Percentiles rank a stretch among this genome's conserved stretches.
phyloP scores from a whole-genome alignment of 2,797 vertebrate species.

The Characodon lateralis region DNA sequence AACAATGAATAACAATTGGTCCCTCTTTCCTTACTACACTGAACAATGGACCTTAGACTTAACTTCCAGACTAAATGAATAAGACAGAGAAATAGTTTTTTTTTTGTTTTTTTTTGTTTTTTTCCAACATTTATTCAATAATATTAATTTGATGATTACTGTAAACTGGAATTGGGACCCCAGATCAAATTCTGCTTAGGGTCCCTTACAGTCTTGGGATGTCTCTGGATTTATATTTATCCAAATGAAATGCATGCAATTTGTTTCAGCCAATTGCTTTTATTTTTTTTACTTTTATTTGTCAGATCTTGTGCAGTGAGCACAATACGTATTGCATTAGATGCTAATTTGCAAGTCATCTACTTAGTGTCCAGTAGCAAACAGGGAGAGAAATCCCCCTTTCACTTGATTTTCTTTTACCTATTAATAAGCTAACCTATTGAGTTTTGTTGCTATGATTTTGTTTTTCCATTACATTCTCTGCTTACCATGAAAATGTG shows the following conservation, averaged over 20 bases:
- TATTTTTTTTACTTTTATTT: conserved; percentile 1
- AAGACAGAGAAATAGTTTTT: neutral
- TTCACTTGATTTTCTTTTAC: neutral
- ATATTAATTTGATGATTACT: neutral
- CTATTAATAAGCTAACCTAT: neutral
- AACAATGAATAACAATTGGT: neutral
- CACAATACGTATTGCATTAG: conserved; percentile 31
- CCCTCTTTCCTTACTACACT: neutral
- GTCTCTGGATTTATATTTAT: neutral
- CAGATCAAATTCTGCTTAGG: neutral
- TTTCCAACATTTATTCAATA: neutral
- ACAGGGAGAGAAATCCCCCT: conserved; percentile 18
- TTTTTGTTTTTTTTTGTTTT: too few relatives aligned
- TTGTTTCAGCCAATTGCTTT: neutral
- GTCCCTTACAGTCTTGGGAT: neutral
- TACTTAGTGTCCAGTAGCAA: conserved; percentile 37
- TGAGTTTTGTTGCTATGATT: neutral
- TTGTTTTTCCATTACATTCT: neutral
- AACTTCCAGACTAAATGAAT: neutral
- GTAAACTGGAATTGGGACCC: neutral
- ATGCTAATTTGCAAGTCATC: conserved; percentile 36
- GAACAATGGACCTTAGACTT: neutral
- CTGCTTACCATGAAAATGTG: neutral
- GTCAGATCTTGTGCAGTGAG: conserved; percentile 15
- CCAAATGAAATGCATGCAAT: neutral